Evolutionary conservation across 2,113 vertebrate species (phyloP).

Genomic region (Coryphaenoides rupestris): DNA sequence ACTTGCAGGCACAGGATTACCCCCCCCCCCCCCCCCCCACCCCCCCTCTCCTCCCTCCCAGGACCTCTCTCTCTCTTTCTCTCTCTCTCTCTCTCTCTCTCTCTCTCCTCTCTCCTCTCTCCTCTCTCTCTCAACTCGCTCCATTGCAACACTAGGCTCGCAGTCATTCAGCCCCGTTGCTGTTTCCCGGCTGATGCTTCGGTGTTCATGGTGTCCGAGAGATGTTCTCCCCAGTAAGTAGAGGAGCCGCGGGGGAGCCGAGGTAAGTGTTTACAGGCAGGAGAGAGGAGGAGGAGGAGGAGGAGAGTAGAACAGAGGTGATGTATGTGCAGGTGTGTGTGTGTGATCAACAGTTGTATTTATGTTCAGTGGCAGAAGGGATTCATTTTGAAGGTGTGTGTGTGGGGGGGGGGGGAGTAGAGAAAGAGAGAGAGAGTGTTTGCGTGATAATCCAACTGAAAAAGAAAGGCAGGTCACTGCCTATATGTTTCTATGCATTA

Average conservation of each 20-base stretch:
- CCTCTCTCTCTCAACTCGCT: neutral
- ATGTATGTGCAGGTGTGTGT: constrained; percentile 31
- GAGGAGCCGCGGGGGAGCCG: constrained; percentile 53
- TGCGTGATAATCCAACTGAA: too few species aligned
- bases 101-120: neutral
- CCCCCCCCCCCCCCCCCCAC: too few species aligned
- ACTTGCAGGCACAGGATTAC: neutral
- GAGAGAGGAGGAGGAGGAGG: constrained; percentile 4
- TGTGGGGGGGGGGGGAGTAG: too few species aligned
- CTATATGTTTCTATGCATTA: too few species aligned
- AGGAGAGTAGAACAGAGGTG: neutral
- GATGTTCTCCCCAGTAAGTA: constrained; percentile 64
- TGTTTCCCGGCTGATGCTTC: constrained; percentile 47
- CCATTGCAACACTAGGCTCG: neutral
- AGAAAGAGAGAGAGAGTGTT: too few species aligned
- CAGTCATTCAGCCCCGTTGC: neutral
- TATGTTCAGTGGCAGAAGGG: neutral
- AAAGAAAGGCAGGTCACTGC: too few species aligned
- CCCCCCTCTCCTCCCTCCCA: constrained; percentile 23
- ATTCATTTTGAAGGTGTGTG: too few species aligned
- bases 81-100: constrained; percentile 19
- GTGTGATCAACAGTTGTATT: neutral
- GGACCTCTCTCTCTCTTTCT: constrained; percentile 30
- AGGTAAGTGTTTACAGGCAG: constrained; percentile 46
- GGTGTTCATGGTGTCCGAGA: constrained; percentile 36